phyloP scores from a whole-genome alignment of 35 echinoderm and acorn worm species.

The Ptychodera flava region DNA sequence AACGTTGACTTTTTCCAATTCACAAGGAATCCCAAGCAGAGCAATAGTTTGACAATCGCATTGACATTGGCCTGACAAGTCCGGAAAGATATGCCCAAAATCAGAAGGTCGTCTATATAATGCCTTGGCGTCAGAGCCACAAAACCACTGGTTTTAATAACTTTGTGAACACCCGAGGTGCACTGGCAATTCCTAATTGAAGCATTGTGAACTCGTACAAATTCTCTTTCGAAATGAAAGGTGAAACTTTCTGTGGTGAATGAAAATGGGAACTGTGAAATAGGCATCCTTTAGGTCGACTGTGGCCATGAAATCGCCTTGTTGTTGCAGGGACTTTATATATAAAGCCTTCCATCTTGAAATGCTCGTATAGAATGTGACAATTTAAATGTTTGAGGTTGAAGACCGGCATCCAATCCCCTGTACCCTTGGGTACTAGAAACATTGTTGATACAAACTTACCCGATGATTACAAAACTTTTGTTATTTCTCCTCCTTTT shows the following conservation, averaged over 20 bases:
- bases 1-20: neutral
- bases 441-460: neutral
- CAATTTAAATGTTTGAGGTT: neutral
- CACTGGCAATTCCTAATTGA: neutral
- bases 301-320: neutral
- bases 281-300: neutral
- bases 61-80: neutral
- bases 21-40: neutral
- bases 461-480: neutral
- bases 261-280: neutral
- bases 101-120: neutral
- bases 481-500: neutral
- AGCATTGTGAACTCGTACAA: too few relatives aligned
- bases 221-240: neutral
- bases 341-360: conserved; percentile 27
- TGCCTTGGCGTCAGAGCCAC: neutral
- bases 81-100: neutral
- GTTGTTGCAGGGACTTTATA: neutral
- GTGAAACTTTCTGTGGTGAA: neutral
- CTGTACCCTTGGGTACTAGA: neutral
- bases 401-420: neutral
- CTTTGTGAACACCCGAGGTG: neutral
- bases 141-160: neutral
- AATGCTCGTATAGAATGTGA: neutral
- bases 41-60: neutral